Percentiles rank a stretch among this genome's conserved stretches.
Conservation (phyloP, 2,113 vertebrate genomes). For the Microtus pennsylvanicus region DNA sequence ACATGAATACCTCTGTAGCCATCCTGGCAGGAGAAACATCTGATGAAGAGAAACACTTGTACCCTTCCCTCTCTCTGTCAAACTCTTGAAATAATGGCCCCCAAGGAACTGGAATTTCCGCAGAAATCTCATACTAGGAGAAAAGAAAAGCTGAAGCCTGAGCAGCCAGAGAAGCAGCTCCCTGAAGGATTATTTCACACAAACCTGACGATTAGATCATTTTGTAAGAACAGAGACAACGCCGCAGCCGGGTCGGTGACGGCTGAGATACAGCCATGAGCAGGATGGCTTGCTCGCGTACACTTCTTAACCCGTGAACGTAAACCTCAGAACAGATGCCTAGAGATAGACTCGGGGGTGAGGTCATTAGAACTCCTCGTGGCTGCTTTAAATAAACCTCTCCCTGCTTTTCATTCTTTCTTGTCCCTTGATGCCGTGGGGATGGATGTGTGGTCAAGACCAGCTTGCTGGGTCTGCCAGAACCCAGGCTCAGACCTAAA, state of each 20-base stretch:
- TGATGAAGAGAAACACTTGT: neutral
- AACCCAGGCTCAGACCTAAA: neutral
- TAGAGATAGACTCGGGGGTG: neutral
- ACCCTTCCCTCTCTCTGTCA: neutral
- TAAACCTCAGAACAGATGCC: neutral
- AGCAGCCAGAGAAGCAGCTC: neutral
- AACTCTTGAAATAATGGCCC: neutral
- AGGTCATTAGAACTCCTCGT: neutral
- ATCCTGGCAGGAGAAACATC: neutral
- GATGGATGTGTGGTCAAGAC: neutral
- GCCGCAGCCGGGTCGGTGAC: neutral
- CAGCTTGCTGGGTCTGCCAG: neutral
- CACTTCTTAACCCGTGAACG: neutral
- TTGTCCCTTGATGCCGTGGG: neutral
- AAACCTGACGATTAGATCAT: neutral
- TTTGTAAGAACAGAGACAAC: neutral
- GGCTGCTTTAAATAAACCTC: neutral
- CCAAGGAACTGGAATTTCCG: neutral
- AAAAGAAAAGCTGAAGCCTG: neutral
- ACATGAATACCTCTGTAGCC: too few relatives aligned
- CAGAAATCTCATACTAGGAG: neutral
- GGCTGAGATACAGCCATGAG: neutral
- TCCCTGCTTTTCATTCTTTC: neutral
- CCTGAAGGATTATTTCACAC: too few relatives aligned
- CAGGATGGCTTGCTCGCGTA: neutral